A percentile compares a stretch with the other conserved stretches of the same genome.
phyloP scores from a whole-genome alignment of 2,888 invertebrate species.

The Craniophora ligustri region DNA sequence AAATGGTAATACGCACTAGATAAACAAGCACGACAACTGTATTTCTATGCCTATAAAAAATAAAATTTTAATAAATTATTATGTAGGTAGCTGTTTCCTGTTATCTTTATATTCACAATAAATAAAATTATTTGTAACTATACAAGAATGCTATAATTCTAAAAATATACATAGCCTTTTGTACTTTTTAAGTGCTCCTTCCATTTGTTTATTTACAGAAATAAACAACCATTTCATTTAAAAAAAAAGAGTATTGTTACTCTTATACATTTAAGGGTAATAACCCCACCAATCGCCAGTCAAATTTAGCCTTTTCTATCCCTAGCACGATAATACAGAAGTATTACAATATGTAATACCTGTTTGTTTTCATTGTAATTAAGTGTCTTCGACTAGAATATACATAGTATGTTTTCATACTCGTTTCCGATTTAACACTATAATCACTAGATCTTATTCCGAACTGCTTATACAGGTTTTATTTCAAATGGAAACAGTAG shows the following conservation, averaged over 20 bases:
- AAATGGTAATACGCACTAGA: conserved; percentile 6
- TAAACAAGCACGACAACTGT: conserved; percentile 19
- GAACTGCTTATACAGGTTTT: conserved; percentile 29
- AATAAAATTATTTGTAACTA: no score
- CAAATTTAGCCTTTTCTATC: no score
- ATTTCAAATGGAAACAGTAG: conserved; percentile 54
- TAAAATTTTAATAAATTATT: no score
- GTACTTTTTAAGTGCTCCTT: no score
- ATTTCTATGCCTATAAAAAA: no score
- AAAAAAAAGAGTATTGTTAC: no score
- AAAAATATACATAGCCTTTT: no score
- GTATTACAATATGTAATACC: conserved; percentile 17
- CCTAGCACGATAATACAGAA: neutral
- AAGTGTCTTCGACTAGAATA: conserved; percentile 24
- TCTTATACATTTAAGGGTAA: neutral
- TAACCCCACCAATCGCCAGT: neutral
- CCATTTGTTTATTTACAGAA: no score
- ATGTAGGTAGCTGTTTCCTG: no score
- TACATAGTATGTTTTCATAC: conserved; percentile 20
- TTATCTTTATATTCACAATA: neutral
- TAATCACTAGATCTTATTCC: conserved; percentile 34
- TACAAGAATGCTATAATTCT: no score
- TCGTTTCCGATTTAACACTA: conserved; percentile 38
- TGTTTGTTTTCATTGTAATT: conserved; percentile 25
- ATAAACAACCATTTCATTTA: no score